Conservation (phyloP, 2,888 invertebrate species). For the Phaonia tiefii region DNA sequence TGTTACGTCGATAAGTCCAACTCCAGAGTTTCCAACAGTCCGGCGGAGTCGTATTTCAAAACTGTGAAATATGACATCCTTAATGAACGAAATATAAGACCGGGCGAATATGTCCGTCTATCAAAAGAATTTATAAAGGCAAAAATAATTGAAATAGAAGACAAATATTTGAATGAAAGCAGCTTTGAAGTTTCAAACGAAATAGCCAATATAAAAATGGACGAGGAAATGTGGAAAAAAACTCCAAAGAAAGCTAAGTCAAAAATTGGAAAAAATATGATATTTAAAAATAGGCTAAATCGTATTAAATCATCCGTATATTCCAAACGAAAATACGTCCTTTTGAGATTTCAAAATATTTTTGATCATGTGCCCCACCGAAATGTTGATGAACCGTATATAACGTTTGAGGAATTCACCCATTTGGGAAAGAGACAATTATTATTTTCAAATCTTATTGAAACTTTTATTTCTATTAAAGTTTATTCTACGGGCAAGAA, state of each 20-base stretch:
- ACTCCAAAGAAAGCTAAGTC: background rate
- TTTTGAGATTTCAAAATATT: background rate
- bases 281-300: background rate
- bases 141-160: background rate
- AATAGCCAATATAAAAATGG: background rate
- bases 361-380: background rate
- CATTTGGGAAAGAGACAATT: background rate
- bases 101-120: background rate
- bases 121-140: background rate
- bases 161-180: background rate
- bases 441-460: background rate
- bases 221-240: background rate
- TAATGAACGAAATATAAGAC: background rate
- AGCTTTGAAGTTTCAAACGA: background rate
- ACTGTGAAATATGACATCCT: background rate
- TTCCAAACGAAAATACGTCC: background rate
- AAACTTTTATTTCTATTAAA: background rate
- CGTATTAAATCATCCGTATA: background rate
- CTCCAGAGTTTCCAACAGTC: conserved; percentile 1
- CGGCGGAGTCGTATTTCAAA: background rate
- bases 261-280: background rate
- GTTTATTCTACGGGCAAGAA: background rate
- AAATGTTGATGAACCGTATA: background rate
- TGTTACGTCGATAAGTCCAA: background rate
- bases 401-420: background rate